Conservation (phyloP, 2,888 invertebrate genomes). For the Prenolepis imparis region DNA sequence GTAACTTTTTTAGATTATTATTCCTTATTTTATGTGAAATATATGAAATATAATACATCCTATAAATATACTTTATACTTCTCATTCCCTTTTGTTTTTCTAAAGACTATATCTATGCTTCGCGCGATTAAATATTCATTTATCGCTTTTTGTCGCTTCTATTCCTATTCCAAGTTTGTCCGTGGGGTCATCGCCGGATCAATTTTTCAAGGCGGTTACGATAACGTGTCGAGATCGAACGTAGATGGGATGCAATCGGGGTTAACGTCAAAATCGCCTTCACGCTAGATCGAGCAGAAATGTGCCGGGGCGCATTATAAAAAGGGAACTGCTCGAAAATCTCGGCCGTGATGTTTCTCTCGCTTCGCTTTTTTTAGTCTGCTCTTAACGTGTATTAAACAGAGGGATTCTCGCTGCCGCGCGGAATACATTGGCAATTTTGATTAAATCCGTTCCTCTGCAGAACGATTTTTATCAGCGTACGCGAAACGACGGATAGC, state of each 20-base stretch:
- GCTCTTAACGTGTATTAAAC: slow-evolving; percentile 48
- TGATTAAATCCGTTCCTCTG: slow-evolving; percentile 5
- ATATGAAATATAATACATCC: background rate
- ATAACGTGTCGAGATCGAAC: slow-evolving; percentile 5
- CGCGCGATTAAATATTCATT: slow-evolving; percentile 14
- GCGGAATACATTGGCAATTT: background rate
- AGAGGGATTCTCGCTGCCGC: background rate
- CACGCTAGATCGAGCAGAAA: slow-evolving; percentile 77
- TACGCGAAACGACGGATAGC: slow-evolving; percentile 5
- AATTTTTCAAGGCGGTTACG: slow-evolving; percentile 21
- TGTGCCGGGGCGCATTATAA: slow-evolving; percentile 49
- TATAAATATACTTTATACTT: background rate
- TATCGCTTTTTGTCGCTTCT: background rate
- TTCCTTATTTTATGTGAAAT: background rate
- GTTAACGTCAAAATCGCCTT: slow-evolving; percentile 73
- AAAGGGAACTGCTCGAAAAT: slow-evolving; percentile 39
- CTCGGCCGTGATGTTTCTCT: background rate
- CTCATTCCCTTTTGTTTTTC: background rate
- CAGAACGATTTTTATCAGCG: background rate
- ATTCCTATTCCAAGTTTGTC: slow-evolving; percentile 8
- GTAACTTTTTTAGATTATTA: background rate
- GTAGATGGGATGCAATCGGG: slow-evolving; percentile 51
- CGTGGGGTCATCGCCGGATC: slow-evolving; percentile 1
- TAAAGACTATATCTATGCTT: background rate
- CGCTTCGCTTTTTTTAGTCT: slow-evolving; percentile 9